Conservation (phyloP, 2,113 vertebrate genomes). For the Indicator indicator region DNA sequence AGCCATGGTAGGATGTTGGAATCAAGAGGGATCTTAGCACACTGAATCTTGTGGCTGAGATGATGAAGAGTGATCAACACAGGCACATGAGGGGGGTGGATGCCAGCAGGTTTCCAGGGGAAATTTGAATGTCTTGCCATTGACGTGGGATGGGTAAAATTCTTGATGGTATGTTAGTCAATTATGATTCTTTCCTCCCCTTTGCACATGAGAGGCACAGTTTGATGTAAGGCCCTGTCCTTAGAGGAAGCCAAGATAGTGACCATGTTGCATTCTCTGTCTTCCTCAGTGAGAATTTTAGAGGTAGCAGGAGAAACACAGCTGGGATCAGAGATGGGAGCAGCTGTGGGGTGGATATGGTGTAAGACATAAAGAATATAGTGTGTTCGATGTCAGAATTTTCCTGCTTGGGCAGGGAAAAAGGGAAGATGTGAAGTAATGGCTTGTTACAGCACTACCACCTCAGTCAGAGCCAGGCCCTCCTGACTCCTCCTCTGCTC, state of each 20-base stretch:
- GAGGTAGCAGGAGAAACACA: neutral
- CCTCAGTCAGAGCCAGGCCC: neutral
- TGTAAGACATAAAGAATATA: neutral
- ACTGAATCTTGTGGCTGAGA: neutral
- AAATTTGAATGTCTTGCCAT: neutral
- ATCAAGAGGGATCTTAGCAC: neutral
- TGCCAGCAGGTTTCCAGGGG: neutral
- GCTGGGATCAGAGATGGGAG: neutral
- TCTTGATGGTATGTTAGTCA: neutral
- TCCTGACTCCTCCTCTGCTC: neutral
- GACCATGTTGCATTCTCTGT: neutral
- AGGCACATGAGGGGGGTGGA: fast-evolving
- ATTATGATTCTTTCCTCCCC: neutral
- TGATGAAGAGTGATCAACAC: neutral
- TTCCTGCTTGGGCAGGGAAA: neutral
- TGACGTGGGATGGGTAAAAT: neutral
- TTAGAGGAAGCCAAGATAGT: neutral
- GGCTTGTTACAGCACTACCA: neutral
- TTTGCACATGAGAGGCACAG: neutral
- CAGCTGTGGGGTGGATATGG: neutral
- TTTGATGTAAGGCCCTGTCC: neutral
- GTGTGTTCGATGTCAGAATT: neutral
- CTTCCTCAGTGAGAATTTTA: neutral
- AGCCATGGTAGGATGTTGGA: neutral
- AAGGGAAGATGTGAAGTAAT: neutral